Base-by-base conservation (phyloP, 2,113 vertebrate species). In the Helogale parvula region DNA sequence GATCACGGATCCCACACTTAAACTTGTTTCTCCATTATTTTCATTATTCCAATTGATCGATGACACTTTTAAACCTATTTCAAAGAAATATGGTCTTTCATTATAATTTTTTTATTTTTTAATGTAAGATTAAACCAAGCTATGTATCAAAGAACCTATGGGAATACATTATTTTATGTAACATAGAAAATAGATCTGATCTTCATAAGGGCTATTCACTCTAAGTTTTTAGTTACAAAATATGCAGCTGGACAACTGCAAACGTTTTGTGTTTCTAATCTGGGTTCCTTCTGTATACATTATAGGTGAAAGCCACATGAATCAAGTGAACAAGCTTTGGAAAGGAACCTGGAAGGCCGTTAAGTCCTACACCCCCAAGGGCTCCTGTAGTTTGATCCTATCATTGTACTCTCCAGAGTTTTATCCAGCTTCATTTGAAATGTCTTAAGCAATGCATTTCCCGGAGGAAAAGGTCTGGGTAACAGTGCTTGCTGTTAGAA, bases 21-120 rank as follows among this genome's bases (percentile, higher is more conserved):
- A 60, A 77, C 83, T 81, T 95, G 65, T 96, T 96, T 86, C 69
- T 35, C 68, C 83, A 82, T 98, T 94, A 96, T 97, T 97, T 97
- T 96, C 93, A 96, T 97, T 94, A 96, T 94, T 86, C 33, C 57
- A 76, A 88, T 63, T 95, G 96, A 95, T 95, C 31, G 35, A 94
- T 97, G 83, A 69, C 87, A 95, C 87, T 94, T 97, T 88, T 81
- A 95, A 97, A 79, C 45, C 94, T 76, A 83, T 92, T 93, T 85
- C 79, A 93, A 97, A 94, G 83, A 93, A 94, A 92, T 92, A 81
- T 17, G 45, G 57, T 87, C 69, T 87, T 77, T 83, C 72, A 87
- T 60, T 92, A 84, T 63, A 66, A 95, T 83, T 54, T 88, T 92
- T 92, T 90, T 71, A 93, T 68, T 72, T 93, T 82, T 94, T 81